A percentile compares a stretch with the other conserved stretches of the same genome.
Evolutionary conservation across 2,888 invertebrate species (phyloP).

Genomic region (Lasiommata megera): DNA sequence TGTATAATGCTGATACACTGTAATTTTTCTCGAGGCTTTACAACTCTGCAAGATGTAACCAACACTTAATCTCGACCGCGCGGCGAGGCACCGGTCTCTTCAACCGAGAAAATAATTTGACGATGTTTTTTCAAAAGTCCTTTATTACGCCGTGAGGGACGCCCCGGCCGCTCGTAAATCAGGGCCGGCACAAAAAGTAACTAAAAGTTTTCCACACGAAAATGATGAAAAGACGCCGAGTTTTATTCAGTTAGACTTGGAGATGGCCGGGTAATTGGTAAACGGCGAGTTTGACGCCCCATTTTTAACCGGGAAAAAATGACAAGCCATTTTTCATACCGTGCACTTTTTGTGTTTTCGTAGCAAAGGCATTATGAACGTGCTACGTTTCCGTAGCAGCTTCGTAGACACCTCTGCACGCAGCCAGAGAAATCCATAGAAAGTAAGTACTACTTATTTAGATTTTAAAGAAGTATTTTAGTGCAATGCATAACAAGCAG

Average conservation of each 20-base stretch:
- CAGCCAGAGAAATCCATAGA: neutral
- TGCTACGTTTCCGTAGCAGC: neutral
- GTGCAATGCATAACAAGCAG: no score
- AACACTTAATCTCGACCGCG: conserved; percentile 21
- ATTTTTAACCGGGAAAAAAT: conserved; percentile 30
- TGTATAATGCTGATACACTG: no score
- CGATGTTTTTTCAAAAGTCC: conserved; percentile 60
- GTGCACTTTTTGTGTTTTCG: conserved; percentile 14
- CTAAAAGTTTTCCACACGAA: conserved; percentile 68
- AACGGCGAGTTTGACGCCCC: conserved; percentile 35
- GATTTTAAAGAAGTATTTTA: no score
- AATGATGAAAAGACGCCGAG: conserved; percentile 70
- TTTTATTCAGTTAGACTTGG: conserved; percentile 71
- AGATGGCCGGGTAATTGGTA: conserved; percentile 71
- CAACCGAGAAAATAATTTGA: conserved; percentile 44
- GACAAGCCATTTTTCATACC: conserved; percentile 17
- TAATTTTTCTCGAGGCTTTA: no score
- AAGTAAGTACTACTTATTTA: no score
- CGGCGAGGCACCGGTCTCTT: conserved; percentile 14
- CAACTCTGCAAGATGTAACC: conserved; percentile 7
- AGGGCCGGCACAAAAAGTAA: conserved; percentile 72
- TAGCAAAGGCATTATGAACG: neutral
- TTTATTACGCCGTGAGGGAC: conserved; percentile 59
- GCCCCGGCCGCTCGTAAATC: conserved; percentile 63
- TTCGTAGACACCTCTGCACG: neutral